Evolutionary conservation across 53 echinoderm and acorn worm genomes (phyloP).

Genomic region (Echinarachnius parma): DNA sequence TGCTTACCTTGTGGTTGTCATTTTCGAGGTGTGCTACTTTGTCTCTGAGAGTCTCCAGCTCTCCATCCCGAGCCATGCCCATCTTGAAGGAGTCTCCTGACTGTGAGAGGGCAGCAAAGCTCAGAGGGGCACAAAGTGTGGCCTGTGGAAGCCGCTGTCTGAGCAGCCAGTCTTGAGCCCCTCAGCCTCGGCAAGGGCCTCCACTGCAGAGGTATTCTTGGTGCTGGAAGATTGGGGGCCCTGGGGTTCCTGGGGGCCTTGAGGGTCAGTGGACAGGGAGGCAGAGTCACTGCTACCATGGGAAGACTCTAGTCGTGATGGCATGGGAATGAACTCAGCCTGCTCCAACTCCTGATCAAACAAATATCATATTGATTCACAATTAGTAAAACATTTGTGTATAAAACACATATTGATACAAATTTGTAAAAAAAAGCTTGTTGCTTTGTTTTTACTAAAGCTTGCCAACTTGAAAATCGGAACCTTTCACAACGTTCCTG

Average conservation of each 20-base stretch:
- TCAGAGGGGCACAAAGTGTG: slow-evolving; percentile 82
- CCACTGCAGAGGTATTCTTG: slow-evolving; percentile 15
- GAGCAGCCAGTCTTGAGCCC: not conserved
- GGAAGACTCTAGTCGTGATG: slow-evolving; percentile 38
- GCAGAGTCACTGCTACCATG: not conserved
- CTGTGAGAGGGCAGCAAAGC: slow-evolving; percentile 73
- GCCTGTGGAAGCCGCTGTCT: slow-evolving; percentile 34
- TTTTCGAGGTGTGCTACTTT: slow-evolving; percentile 64
- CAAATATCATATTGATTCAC: not conserved
- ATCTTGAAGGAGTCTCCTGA: slow-evolving; percentile 68
- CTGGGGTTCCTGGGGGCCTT: not conserved
- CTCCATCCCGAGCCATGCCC: slow-evolving; percentile 62
- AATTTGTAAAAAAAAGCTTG: not conserved
- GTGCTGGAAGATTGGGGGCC: slow-evolving; percentile 24
- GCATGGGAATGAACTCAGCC: slow-evolving; percentile 78
- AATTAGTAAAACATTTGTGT: not conserved
- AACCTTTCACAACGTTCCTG: too few species aligned
- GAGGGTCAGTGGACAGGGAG: not conserved
- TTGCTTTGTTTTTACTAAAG: too few species aligned
- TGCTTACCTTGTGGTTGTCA: too few species aligned
- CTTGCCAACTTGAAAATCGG: too few species aligned
- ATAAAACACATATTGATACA: not conserved
- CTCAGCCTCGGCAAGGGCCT: not conserved
- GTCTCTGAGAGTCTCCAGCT: slow-evolving; percentile 59
- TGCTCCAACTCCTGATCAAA: slow-evolving; percentile 76